A percentile compares a stretch with the other conserved stretches of the same genome.
Evolutionary conservation across 1,140 invertebrate genomes (phyloP).

Genomic region (Andrena cerasifolii): DNA sequence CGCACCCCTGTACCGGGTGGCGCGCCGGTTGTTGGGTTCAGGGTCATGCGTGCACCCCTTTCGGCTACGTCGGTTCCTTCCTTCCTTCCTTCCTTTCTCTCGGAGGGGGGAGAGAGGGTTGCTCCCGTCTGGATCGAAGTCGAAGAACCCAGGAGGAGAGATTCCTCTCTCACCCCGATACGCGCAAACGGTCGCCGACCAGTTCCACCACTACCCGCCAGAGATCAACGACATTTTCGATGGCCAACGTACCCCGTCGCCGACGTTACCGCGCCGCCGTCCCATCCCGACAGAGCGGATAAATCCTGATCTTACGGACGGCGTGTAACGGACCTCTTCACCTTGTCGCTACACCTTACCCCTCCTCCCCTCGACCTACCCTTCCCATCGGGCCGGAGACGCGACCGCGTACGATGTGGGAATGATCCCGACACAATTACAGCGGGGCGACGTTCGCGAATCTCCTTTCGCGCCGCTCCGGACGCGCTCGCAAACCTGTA

Average conservation of each 20-base stretch:
- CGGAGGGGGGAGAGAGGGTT: conserved; percentile 26
- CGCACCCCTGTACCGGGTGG: conserved; percentile 75
- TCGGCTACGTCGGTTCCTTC: conserved; percentile 57
- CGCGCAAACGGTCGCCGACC: conserved; percentile 57
- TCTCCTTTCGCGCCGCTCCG: neutral
- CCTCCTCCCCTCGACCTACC: too few relatives aligned
- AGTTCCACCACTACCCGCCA: conserved; percentile 53
- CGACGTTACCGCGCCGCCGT: neutral
- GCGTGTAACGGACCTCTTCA: conserved; percentile 13
- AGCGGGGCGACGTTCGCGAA: neutral
- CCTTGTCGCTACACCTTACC: neutral
- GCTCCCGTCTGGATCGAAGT: conserved; percentile 65
- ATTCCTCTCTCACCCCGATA: conserved; percentile 57
- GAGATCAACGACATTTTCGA: conserved; percentile 64
- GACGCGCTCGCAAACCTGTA: conserved; percentile 1
- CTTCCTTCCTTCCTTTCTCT: conserved; percentile 54
- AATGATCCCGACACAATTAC: conserved; percentile 27
- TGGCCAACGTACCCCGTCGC: conserved; percentile 8
- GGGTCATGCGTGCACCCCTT: conserved; percentile 78
- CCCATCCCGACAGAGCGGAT: conserved; percentile 13
- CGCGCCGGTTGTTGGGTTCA: conserved; percentile 75
- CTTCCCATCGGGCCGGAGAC: too few relatives aligned
- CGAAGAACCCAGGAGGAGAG: conserved; percentile 61
- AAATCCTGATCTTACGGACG: conserved; percentile 37
- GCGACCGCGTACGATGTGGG: neutral